A percentile compares a stretch with the other conserved stretches of the same genome.
Evolutionary conservation across 2,797 vertebrate species (phyloP).

Genomic region (Schizothorax lantsangensis): DNA sequence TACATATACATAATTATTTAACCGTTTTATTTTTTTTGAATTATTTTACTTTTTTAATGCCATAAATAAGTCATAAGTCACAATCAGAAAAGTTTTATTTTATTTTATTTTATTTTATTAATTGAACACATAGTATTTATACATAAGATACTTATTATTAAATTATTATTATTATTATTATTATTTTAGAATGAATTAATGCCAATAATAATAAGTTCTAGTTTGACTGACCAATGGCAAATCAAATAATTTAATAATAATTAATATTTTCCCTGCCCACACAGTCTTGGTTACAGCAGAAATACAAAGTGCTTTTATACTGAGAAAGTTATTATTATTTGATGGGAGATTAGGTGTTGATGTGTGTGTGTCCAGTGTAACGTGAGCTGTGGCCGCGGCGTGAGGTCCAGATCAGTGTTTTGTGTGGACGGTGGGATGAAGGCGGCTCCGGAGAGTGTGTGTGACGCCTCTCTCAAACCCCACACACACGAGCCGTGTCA

Average conservation of each 20-base stretch:
- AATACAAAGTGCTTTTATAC: not conserved
- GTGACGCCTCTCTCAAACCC: slow-evolving; percentile 78
- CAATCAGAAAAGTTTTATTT: too few relatives aligned
- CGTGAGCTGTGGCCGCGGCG: slow-evolving; percentile 78
- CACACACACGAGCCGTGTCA: slow-evolving; percentile 75
- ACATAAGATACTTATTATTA: too few relatives aligned
- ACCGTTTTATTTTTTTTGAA: too few relatives aligned
- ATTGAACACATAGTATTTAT: too few relatives aligned
- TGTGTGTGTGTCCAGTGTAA: slow-evolving; percentile 80
- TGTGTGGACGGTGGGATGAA: slow-evolving; percentile 76
- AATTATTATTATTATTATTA: too few relatives aligned
- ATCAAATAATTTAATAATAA: not conserved
- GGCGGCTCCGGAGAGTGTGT: slow-evolving; percentile 81
- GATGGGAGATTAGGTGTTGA: not conserved
- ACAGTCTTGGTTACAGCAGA: not conserved
- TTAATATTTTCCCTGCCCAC: not conserved
- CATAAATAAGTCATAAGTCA: too few relatives aligned
- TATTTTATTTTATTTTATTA: too few relatives aligned
- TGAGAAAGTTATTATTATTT: not conserved
- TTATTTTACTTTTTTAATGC: too few relatives aligned
- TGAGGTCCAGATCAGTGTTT: slow-evolving; percentile 75
- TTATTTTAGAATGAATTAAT: too few relatives aligned
- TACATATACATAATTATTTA: too few relatives aligned
- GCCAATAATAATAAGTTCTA: too few relatives aligned
- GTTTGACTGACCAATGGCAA: not conserved